These are phyloP conservation scores for Anagrus nilaparvatae DNA, from an alignment of 1,140 invertebrate species.

Conservation along the genomic window DNA sequence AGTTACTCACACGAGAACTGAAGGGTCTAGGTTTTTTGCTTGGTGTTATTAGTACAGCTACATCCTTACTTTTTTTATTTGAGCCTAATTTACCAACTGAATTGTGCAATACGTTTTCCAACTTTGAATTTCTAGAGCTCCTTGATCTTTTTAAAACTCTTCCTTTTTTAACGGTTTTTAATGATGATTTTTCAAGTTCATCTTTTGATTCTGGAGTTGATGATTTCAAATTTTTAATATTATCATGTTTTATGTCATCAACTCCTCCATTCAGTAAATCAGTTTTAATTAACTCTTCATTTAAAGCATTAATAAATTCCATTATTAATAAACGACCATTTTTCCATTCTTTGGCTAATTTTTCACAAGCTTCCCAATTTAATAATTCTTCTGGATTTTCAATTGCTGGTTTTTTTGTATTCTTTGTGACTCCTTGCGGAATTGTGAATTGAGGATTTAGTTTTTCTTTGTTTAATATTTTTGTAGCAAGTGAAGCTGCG, in stretches of 20 bases:
- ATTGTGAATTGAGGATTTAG: slow-evolving; percentile 20
- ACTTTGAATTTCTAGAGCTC: background rate
- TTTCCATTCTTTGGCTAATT: slow-evolving; percentile 30
- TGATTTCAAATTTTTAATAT: slow-evolving; percentile 2
- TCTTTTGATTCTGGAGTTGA: background rate
- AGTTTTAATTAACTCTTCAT: slow-evolving; percentile 18
- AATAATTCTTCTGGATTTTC: slow-evolving; percentile 15
- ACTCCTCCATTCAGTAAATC: slow-evolving; percentile 18
- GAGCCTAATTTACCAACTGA: slow-evolving; percentile 1
- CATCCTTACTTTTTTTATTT: slow-evolving; percentile 4
- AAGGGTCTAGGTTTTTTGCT: too few species aligned
- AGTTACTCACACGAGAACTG: slow-evolving; percentile 5
- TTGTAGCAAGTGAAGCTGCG: slow-evolving; percentile 23
- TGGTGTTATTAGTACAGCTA: background rate
- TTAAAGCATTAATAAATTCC: slow-evolving; percentile 21
- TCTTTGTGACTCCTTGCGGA: slow-evolving; percentile 25
- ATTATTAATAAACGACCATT: slow-evolving; percentile 25
- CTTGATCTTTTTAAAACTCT: slow-evolving; percentile 13
- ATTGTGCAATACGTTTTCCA: background rate
- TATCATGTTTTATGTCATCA: slow-evolving; percentile 17
- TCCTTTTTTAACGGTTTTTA: slow-evolving; percentile 15
- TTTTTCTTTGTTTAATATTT: slow-evolving; percentile 17
- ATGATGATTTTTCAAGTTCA: background rate
- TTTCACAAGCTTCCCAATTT: slow-evolving; percentile 19
- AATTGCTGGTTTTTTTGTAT: slow-evolving; percentile 16